Percentiles rank a stretch among this genome's conserved stretches.
These are phyloP conservation scores for Prionailurus viverrinus DNA, from an alignment of 2,113 vertebrate species.

Conservation along the genomic window DNA sequence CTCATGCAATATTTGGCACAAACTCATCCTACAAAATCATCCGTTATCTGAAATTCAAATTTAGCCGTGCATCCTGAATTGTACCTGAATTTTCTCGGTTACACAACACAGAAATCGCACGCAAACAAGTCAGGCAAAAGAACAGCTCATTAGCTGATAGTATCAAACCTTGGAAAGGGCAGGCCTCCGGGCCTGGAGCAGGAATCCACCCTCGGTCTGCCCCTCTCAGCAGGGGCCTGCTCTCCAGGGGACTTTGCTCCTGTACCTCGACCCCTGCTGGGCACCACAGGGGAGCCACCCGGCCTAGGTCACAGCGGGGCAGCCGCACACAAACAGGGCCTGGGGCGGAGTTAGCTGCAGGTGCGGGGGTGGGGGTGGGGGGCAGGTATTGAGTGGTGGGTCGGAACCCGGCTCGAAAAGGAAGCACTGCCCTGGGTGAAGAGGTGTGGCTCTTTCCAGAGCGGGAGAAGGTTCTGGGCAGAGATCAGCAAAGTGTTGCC, in stretches of 20 bases:
- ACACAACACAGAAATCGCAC: neutral
- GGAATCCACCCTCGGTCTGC: neutral
- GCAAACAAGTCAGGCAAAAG: neutral
- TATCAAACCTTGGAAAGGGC: neutral
- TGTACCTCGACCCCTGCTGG: fast-evolving
- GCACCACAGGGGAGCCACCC: neutral
- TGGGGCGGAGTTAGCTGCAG: neutral
- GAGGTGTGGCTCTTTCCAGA: neutral
- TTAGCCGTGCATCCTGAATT: neutral
- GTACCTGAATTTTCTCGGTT: neutral
- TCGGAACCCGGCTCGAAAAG: neutral
- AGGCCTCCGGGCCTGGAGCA: neutral
- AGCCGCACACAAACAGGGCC: neutral
- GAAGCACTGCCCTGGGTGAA: neutral
- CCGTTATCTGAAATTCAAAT: neutral
- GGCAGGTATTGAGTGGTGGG: neutral
- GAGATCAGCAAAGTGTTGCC: no score
- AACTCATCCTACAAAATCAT: neutral
- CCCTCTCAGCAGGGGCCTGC: neutral
- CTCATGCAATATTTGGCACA: neutral
- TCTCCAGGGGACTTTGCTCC: neutral
- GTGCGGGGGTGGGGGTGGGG: fast-evolving
- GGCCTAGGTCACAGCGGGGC: neutral
- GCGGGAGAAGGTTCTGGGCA: neutral
- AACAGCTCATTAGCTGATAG: neutral